A percentile compares a stretch with the other conserved stretches of the same genome.
Evolutionary conservation across 2,888 invertebrate species (phyloP).

Genomic region (Lumbricus terrestris): DNA sequence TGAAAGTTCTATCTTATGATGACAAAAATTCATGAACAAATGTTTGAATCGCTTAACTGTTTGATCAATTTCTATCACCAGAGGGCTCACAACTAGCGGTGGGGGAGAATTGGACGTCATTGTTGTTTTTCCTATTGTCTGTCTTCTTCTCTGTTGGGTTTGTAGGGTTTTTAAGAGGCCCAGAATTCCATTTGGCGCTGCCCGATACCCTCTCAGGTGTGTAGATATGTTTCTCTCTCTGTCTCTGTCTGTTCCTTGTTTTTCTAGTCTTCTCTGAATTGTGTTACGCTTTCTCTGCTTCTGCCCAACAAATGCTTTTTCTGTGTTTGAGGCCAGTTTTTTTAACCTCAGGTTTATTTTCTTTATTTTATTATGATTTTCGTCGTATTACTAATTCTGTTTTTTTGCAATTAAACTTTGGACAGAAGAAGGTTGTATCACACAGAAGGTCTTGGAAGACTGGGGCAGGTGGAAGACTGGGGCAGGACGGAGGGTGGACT

Average conservation of each 20-base stretch:
- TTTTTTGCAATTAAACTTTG: not conserved
- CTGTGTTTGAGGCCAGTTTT: too few relatives aligned
- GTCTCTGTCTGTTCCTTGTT: not conserved
- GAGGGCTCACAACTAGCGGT: conserved; percentile 3
- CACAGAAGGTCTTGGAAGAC: too few relatives aligned
- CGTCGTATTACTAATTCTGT: not conserved
- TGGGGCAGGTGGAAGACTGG: too few relatives aligned
- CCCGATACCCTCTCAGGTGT: not conserved
- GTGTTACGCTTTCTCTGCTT: not conserved
- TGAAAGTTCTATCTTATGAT: not conserved
- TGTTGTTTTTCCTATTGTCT: not conserved
- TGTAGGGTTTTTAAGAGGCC: conserved; percentile 10
- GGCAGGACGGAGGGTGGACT: too few relatives aligned
- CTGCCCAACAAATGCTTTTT: not conserved
- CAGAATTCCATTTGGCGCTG: not conserved
- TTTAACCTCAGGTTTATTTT: not conserved
- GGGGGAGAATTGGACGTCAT: not conserved
- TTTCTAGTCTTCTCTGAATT: not conserved
- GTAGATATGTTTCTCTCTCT: not conserved
- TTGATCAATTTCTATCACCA: not conserved
- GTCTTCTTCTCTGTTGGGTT: conserved; percentile 12
- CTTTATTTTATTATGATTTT: not conserved
- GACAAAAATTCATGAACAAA: not conserved
- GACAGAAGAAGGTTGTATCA: too few relatives aligned
- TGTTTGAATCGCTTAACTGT: not conserved